These are phyloP conservation scores for Semaprochilodus insignis DNA, from an alignment of 2,797 vertebrate species.

Conservation along the genomic window DNA sequence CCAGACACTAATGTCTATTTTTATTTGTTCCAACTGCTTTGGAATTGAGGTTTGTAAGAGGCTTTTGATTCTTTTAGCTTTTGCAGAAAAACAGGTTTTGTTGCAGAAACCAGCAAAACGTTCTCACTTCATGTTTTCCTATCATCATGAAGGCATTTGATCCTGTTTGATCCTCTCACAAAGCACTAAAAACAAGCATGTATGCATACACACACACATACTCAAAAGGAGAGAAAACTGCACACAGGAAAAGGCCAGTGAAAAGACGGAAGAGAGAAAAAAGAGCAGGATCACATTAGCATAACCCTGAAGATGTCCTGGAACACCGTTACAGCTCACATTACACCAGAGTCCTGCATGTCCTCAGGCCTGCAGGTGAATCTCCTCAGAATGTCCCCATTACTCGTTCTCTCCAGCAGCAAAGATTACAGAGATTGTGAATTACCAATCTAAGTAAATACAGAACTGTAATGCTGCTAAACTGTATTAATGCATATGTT, in stretches of 20 bases:
- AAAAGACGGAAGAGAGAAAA: neutral
- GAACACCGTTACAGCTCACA: conserved; percentile 24
- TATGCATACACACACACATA: neutral
- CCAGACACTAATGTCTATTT: no score
- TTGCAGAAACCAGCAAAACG: no score
- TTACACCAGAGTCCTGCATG: conserved; percentile 8
- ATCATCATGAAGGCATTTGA: neutral
- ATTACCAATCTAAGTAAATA: neutral
- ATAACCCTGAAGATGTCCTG: conserved; percentile 31
- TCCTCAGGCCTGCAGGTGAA: conserved; percentile 20
- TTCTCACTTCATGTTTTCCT: neutral
- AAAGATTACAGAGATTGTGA: neutral
- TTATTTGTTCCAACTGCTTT: no score
- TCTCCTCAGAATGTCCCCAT: conserved; percentile 9
- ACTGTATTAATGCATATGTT: neutral
- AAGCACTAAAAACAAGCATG: neutral
- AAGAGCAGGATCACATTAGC: conserved; percentile 24
- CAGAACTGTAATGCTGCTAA: neutral
- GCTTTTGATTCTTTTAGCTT: no score
- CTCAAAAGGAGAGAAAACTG: neutral
- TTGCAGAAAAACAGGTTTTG: no score
- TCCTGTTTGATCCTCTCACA: neutral
- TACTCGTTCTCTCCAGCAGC: neutral
- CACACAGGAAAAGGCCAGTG: neutral
- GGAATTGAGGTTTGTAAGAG: no score